These are phyloP conservation scores for Artemia franciscana DNA, from an alignment of 1,140 invertebrate species.

Conservation along the genomic window DNA sequence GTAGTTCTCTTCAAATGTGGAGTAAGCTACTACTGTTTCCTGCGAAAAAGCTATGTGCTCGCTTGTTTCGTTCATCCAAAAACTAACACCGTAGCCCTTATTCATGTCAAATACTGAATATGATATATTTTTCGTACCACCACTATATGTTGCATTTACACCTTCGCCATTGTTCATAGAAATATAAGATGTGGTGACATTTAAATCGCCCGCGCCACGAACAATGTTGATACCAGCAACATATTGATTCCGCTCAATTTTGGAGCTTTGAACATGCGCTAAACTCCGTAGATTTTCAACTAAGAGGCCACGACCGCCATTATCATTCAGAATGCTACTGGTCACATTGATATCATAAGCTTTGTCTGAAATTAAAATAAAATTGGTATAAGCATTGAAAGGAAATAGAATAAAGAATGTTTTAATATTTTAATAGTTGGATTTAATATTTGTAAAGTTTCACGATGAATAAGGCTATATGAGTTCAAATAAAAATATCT, in stretches of 20 bases:
- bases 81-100: slow-evolving; percentile 51
- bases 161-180: slow-evolving; percentile 60
- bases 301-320: slow-evolving; percentile 73
- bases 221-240: slow-evolving; percentile 64
- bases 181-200: slow-evolving; percentile 68
- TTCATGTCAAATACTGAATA: slow-evolving; percentile 54
- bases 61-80: slow-evolving; percentile 69
- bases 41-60: slow-evolving; percentile 54
- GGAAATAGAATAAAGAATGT: background rate
- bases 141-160: slow-evolving; percentile 25
- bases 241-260: slow-evolving; percentile 63
- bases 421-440: background rate
- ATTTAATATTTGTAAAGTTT: background rate
- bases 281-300: slow-evolving; percentile 60
- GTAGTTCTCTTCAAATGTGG: slow-evolving; percentile 53
- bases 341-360: slow-evolving; percentile 67
- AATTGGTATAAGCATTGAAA: background rate
- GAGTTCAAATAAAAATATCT: slow-evolving; percentile 5
- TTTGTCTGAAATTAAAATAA: slow-evolving; percentile 30
- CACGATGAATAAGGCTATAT: slow-evolving; percentile 3
- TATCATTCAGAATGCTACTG: slow-evolving; percentile 55
- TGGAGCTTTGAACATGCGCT: slow-evolving; percentile 49
- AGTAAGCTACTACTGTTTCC: slow-evolving; percentile 64
- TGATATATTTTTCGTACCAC: slow-evolving; percentile 73
- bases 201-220: slow-evolving; percentile 67